A percentile compares a stretch with the other conserved stretches of the same genome.
Conservation (phyloP, 2,888 invertebrate genomes). For the Marasmarcha lunaedactyla region DNA sequence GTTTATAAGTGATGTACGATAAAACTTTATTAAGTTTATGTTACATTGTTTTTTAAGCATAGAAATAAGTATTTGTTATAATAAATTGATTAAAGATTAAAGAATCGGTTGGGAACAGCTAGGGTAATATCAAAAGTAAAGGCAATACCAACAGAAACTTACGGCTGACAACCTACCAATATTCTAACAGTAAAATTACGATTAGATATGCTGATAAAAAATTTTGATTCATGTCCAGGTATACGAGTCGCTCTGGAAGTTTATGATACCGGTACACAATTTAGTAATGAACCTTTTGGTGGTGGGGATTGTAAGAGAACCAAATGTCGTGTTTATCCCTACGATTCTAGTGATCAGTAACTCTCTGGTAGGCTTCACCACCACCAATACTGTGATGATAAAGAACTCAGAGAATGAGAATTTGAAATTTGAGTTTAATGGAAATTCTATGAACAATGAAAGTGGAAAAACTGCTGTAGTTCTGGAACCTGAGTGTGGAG, state of each 20-base stretch:
- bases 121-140: too few species aligned
- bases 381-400: constrained; percentile 46
- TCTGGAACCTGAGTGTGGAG: constrained; percentile 61
- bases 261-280: constrained; percentile 69
- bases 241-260: constrained; percentile 76
- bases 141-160: too few species aligned
- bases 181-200: too few species aligned
- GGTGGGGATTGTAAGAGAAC: constrained; percentile 74
- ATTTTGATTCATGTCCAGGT: constrained; percentile 28
- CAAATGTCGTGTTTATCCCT: constrained; percentile 70
- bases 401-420: constrained; percentile 66
- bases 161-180: too few species aligned
- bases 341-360: constrained; percentile 72
- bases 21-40: too few species aligned
- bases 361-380: constrained; percentile 70
- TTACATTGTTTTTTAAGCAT: too few species aligned
- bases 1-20: too few species aligned
- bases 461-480: constrained; percentile 59
- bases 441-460: constrained; percentile 66
- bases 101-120: too few species aligned
- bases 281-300: constrained; percentile 70
- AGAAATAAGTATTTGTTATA: too few species aligned
- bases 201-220: too few species aligned
- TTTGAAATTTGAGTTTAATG: constrained; percentile 62
- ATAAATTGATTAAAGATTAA: too few species aligned